phyloP scores from a whole-genome alignment of 2,888 invertebrate species.

The Adela reaumurella region DNA sequence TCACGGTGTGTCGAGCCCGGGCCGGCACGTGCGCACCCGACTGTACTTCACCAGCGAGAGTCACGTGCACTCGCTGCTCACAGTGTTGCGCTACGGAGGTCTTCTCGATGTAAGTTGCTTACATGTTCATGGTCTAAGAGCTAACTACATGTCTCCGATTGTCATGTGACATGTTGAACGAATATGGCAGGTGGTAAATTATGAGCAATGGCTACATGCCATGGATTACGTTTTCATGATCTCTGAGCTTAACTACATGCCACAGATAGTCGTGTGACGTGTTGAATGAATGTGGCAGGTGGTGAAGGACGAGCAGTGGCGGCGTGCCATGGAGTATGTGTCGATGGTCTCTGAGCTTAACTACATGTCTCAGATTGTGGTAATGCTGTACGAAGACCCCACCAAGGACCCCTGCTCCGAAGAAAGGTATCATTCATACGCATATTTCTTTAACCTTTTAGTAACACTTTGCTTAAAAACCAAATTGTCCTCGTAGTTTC shows the following conservation, averaged over 20 bases:
- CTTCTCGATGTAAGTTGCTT: constrained; percentile 74
- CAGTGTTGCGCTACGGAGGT: constrained; percentile 90
- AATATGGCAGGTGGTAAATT: constrained; percentile 3
- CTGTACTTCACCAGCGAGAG: constrained; percentile 99
- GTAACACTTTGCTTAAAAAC: no score
- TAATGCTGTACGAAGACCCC: constrained; percentile 98
- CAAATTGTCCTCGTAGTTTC: no score
- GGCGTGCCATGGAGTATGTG: constrained; percentile 96
- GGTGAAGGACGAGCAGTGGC: constrained; percentile 94
- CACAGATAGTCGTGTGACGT: no score
- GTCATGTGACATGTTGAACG: constrained; percentile 1
- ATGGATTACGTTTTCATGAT: no score
- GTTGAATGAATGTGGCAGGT: no score
- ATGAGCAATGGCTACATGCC: not conserved
- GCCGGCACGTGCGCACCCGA: constrained; percentile 96
- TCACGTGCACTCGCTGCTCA: constrained; percentile 96
- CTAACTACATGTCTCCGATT: no score
- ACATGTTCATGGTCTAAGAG: not conserved
- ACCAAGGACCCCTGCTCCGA: constrained; percentile 90
- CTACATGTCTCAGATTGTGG: constrained; percentile 98
- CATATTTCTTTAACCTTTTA: no score
- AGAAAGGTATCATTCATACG: constrained; percentile 52
- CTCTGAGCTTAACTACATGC: no score
- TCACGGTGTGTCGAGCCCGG: constrained; percentile 96
- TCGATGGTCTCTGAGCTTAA: constrained; percentile 97